A percentile compares a stretch with the other conserved stretches of the same genome.
These are phyloP conservation scores for Sweltsa coloradensis DNA, from an alignment of 1,140 invertebrate genomes.

Conservation along the genomic window DNA sequence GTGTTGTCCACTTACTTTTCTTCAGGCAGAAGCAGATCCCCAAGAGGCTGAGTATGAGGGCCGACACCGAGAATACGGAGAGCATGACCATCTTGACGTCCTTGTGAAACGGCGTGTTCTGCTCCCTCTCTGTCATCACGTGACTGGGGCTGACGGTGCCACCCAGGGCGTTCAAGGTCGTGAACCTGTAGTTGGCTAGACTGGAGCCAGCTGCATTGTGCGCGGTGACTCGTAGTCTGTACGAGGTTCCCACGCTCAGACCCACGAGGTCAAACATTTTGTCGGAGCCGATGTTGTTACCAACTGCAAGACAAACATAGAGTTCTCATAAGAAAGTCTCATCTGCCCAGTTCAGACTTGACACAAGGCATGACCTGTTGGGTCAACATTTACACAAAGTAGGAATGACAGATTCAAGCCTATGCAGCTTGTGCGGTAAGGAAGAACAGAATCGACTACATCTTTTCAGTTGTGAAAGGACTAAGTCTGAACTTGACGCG, in stretches of 20 bases:
- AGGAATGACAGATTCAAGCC: not conserved
- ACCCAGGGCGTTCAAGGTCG: conserved; percentile 25
- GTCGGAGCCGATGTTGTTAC: conserved; percentile 8
- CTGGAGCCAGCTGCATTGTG: conserved; percentile 44
- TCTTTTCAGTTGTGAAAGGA: no score
- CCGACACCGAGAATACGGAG: not conserved
- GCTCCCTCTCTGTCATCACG: conserved; percentile 7
- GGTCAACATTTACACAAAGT: no score
- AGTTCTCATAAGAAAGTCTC: not conserved
- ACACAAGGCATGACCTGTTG: no score
- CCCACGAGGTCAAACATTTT: conserved; percentile 22
- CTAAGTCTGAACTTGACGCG: no score
- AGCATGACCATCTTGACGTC: conserved; percentile 10
- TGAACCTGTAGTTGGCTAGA: conserved; percentile 37
- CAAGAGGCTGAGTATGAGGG: conserved; percentile 9
- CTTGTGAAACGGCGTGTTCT: conserved; percentile 8
- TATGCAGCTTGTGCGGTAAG: no score
- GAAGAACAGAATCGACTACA: not conserved
- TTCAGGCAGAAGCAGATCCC: conserved; percentile 12
- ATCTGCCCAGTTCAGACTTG: no score
- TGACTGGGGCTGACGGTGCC: conserved; percentile 7
- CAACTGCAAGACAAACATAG: conserved; percentile 11
- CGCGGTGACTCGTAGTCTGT: conserved; percentile 36
- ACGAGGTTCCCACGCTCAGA: conserved; percentile 39
- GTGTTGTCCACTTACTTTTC: conserved; percentile 13